These are phyloP conservation scores for Trematomus loennbergii DNA, from an alignment of 2,113 vertebrate genomes.

Conservation along the genomic window DNA sequence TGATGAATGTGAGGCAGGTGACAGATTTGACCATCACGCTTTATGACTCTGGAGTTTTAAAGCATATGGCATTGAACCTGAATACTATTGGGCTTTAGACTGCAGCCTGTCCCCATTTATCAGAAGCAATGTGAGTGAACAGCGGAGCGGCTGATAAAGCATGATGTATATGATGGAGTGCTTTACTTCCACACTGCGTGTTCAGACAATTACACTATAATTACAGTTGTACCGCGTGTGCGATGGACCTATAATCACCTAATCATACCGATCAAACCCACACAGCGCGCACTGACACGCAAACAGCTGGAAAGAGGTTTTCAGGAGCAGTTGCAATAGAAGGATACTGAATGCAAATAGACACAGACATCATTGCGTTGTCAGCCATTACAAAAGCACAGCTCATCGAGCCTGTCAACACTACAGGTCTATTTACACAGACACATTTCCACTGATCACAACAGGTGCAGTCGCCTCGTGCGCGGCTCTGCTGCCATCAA, in stretches of 20 bases:
- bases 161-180: slow-evolving; percentile 49
- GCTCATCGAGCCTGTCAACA: background rate
- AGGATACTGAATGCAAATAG: slow-evolving; percentile 29
- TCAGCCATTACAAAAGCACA: slow-evolving; percentile 35
- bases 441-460: slow-evolving; percentile 48
- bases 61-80: slow-evolving; percentile 49
- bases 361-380: background rate
- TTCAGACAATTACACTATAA: slow-evolving; percentile 58
- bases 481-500: slow-evolving; percentile 47
- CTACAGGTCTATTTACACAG: slow-evolving; percentile 3
- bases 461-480: slow-evolving; percentile 67
- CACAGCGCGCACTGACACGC: slow-evolving; percentile 52
- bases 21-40: slow-evolving; percentile 50
- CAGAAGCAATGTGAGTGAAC: slow-evolving; percentile 39
- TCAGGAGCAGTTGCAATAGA: slow-evolving; percentile 26
- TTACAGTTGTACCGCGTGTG: slow-evolving; percentile 50
- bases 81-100: slow-evolving; percentile 44
- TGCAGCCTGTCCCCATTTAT: slow-evolving; percentile 60
- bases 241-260: slow-evolving; percentile 67
- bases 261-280: slow-evolving; percentile 62
- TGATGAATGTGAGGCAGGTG: slow-evolving; percentile 48
- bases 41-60: slow-evolving; percentile 58
- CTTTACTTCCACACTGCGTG: slow-evolving; percentile 44
- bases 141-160: slow-evolving; percentile 19
- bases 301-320: slow-evolving; percentile 24